Evolutionary conservation across 2,113 vertebrate genomes (phyloP), one percentile per base, ranked within the genome.

Genomic region (Coryphaenoides rupestris): DNA sequence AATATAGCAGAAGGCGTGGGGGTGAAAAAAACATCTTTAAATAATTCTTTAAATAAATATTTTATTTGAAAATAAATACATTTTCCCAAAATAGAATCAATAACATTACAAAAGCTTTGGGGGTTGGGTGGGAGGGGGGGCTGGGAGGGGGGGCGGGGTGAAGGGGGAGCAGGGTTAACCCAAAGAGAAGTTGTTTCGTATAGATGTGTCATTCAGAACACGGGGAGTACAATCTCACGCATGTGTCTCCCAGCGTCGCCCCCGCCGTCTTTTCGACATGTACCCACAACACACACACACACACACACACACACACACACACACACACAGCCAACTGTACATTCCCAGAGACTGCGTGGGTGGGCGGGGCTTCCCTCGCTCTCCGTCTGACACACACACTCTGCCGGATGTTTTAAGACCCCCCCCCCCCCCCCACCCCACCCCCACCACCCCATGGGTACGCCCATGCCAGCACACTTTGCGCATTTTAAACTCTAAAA

Each of bases 11-110:
- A n/a, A n/a, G n/a, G n/a, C n/a, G n/a, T n/a, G n/a, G n/a, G n/a
- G n/a, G n/a, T n/a, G 33, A 12, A 40, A 40, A 40, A 40, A 6
- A 40, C 33, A 56, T 47, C 13, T n/a, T n/a, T n/a, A n/a, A n/a
- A n/a, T n/a, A 49, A 19, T 80, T 88, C 83, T 89, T 90, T 88
- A 90, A 91, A 90, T 91, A 91, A 91, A 91, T 90, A 91, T 88
- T 90, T 90, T 91, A 90, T 90, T 90, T 89, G 82, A 89, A 91
- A 91, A 90, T 91, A 90, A 90, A 91, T 90, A 91, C 88, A 90
- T 89, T 90, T 90, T 89, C 84, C 90, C 86, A 86, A 89, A 89
- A 90, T 89, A 91, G 84, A 90, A 89, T 90, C 87, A 90, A 90
- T 83, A 86, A 88, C 87, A 86, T 89, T 88, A 82, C 80, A 90